Base-by-base conservation (phyloP, 2,113 vertebrate species). In the Tympanuchus pallidicinctus region DNA sequence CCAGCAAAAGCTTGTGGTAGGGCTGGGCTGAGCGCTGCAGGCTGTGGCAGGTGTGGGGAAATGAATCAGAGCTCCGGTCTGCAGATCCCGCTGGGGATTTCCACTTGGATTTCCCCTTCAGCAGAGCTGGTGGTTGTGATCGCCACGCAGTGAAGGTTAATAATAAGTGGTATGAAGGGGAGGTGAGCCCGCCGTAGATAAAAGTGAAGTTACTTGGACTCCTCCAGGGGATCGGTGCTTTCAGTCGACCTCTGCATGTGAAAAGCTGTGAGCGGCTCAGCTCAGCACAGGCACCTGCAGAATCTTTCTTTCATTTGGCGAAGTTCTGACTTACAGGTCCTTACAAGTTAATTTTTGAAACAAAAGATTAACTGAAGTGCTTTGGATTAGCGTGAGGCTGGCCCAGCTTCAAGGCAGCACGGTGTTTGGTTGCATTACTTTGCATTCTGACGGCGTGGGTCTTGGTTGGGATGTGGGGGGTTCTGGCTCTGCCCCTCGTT, bases 21-120 rank as follows among this genome's bases (percentile, higher is more conserved):
- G 45, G 64, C 4, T 38, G 22, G 54, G 64, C 67, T 18, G 28
- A 61, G 19, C 60, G 14, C 57, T 78, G 56, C 65, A 81, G 76
- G 64, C 64, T 74, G 0, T 10, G 70, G 72, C 60, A 88, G 20
- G 43, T 81, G 70, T 88, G 82, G 52, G 67, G 63, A 63, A 89
- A 52, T 25, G 32, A 60, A 57, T 83, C 0, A 0, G 82, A 84
- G 81, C 92, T 84, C 61, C 36, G 86, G 70, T 64, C n/a, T 6
- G 5, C 74, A 86, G 66, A 71, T 88, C 38, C 73, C 40, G 28
- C 1, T 92, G 88, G 93, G 93, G 87, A 91, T 92, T 95, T 95
- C 93, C 89, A 87, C 66, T 20, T 60, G 90, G 73, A 20, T 90
- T 95, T 94, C 74, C 92, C 77, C 83, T 59, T 60, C 14, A 8